These are phyloP conservation scores for Mnemiopsis leidyi DNA, from an alignment of 37 sponge, comb jelly and placozoan species.

Conservation along the genomic window DNA sequence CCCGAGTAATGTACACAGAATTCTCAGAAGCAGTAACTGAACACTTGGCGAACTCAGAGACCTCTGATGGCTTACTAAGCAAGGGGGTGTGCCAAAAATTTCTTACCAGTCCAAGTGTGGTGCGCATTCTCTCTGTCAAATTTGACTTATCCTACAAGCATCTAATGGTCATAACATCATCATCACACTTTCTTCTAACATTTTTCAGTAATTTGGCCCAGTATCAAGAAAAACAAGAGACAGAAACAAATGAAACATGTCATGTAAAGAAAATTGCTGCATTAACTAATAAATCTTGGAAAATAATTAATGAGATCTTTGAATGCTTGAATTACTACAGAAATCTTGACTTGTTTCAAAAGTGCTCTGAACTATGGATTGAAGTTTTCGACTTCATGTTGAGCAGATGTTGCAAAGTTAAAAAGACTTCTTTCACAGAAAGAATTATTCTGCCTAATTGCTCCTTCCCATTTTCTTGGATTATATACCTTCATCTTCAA, in stretches of 20 bases:
- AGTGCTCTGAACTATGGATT: background rate
- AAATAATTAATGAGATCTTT: background rate
- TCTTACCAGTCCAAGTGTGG: background rate
- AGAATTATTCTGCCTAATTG: background rate
- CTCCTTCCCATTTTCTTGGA: background rate
- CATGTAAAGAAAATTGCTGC: background rate
- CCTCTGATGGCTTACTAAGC: background rate
- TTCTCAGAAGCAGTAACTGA: too few relatives aligned
- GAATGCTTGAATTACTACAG: background rate
- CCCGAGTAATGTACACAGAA: too few relatives aligned
- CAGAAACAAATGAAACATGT: background rate
- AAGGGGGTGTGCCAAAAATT: background rate
- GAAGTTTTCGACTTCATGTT: background rate
- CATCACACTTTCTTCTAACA: background rate
- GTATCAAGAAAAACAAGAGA: background rate
- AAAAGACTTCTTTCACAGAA: background rate
- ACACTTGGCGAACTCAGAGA: too few relatives aligned
- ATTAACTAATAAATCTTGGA: background rate
- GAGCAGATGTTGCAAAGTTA: background rate
- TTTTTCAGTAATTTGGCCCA: background rate
- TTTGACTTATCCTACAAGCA: background rate
- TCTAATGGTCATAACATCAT: background rate
- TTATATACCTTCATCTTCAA: background rate
- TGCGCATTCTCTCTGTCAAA: background rate
- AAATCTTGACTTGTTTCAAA: background rate